Percentiles rank a stretch among this genome's conserved stretches.
These are phyloP conservation scores for Monopis laevigella DNA, from an alignment of 2,888 invertebrate species.

Conservation along the genomic window DNA sequence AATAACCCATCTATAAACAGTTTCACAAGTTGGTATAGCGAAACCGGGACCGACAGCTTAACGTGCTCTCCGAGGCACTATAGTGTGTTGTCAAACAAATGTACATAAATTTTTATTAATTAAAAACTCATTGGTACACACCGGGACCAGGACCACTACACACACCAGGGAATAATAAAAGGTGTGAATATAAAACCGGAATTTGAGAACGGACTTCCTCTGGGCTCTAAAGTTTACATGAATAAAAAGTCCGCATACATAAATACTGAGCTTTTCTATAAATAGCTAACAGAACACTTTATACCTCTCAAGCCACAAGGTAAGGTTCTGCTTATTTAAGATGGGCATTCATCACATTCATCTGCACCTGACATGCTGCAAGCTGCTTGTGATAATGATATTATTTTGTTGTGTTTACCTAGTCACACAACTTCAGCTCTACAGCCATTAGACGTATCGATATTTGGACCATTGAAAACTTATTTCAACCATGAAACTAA, in stretches of 20 bases:
- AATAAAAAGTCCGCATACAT: conserved; percentile 23
- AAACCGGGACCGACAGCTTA: too few species aligned
- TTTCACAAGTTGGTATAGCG: too few species aligned
- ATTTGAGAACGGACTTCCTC: conserved; percentile 22
- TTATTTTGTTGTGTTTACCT: conserved; percentile 23
- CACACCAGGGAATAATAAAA: conserved; percentile 17
- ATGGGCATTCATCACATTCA: conserved; percentile 25
- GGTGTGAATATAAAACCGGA: conserved; percentile 23
- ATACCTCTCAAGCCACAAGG: conserved; percentile 21
- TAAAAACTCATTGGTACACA: too few species aligned
- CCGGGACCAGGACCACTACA: too few species aligned
- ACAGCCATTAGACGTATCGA: conserved; percentile 21
- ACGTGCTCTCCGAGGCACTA: too few species aligned
- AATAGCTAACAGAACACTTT: conserved; percentile 18
- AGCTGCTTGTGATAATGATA: conserved; percentile 22
- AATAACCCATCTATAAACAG: too few species aligned
- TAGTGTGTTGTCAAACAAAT: too few species aligned
- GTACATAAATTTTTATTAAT: too few species aligned
- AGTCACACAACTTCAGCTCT: conserved; percentile 22
- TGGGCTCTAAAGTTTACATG: conserved; percentile 20
- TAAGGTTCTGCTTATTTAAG: conserved; percentile 23
- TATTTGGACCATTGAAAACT: conserved; percentile 23
- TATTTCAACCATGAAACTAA: conserved; percentile 20
- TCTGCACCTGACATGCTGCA: conserved; percentile 21
- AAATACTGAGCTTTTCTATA: conserved; percentile 19